Evolutionary conservation across 2,888 invertebrate genomes (phyloP).

Genomic region (Tenthredo notha): DNA sequence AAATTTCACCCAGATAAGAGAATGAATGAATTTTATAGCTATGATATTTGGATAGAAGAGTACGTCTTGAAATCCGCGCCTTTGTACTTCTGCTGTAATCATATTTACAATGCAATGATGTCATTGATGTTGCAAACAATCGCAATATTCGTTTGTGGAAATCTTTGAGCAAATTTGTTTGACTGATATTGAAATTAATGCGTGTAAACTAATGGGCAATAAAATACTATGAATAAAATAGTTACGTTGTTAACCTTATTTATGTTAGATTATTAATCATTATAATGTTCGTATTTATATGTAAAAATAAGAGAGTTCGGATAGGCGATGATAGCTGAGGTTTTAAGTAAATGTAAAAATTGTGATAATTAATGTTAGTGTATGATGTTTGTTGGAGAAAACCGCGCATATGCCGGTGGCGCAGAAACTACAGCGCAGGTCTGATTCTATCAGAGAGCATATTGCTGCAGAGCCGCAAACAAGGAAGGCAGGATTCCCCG

Average conservation of each 20-base stretch:
- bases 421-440: constrained; percentile 38
- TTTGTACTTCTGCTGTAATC: too few relatives aligned
- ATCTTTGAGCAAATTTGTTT: not conserved
- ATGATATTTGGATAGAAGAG: too few relatives aligned
- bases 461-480: constrained; percentile 52
- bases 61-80: too few relatives aligned
- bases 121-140: not conserved
- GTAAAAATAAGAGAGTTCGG: not conserved
- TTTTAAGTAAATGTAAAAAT: not conserved
- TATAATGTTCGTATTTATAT: not conserved
- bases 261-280: not conserved
- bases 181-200: not conserved
- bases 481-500: constrained; percentile 70
- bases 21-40: too few relatives aligned
- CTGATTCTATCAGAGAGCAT: constrained; percentile 9
- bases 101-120: not conserved
- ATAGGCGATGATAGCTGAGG: not conserved
- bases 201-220: not conserved
- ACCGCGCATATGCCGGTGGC: constrained; percentile 46
- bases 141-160: not conserved
- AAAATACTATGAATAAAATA: not conserved
- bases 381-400: not conserved
- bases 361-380: not conserved
- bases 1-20: not conserved
- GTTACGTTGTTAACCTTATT: not conserved